These are phyloP conservation scores for Cassiopea andromeda DNA, from an alignment of 30 jellyfish, hydroid and myxozoan species.

Conservation along the genomic window DNA sequence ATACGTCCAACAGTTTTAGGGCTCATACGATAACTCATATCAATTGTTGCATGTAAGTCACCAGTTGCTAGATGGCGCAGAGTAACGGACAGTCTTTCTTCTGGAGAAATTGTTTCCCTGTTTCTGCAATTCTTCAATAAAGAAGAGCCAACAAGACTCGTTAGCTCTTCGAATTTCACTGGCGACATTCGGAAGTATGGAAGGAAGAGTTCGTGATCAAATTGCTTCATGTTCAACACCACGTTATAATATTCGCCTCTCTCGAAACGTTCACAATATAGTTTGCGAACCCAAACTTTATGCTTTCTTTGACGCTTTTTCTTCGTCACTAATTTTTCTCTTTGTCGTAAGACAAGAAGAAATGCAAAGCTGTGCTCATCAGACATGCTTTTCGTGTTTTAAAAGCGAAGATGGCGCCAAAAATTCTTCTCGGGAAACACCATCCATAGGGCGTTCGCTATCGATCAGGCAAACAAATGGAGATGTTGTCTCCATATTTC, in stretches of 20 bases:
- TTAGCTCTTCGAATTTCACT: neutral
- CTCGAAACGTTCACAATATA: neutral
- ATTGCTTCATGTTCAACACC: neutral
- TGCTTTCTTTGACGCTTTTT: too few relatives aligned
- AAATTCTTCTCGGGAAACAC: too few relatives aligned
- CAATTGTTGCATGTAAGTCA: constrained; percentile 60
- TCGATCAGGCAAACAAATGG: too few relatives aligned
- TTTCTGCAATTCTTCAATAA: neutral
- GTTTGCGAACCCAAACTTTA: neutral
- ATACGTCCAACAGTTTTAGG: constrained; percentile 42
- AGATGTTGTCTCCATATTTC: too few relatives aligned
- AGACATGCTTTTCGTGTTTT: too few relatives aligned
- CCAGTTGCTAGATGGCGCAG: constrained; percentile 35
- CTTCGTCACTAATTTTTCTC: too few relatives aligned
- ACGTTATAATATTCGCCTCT: neutral
- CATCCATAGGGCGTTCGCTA: too few relatives aligned
- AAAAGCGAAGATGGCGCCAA: too few relatives aligned
- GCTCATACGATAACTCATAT: constrained; percentile 66
- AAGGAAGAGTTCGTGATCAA: neutral
- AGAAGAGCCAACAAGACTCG: neutral
- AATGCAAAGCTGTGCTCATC: too few relatives aligned
- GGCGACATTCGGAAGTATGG: neutral
- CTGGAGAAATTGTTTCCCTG: constrained; percentile 19
- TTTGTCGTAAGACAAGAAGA: too few relatives aligned
- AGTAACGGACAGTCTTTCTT: constrained; percentile 35